Percentiles rank a stretch among this genome's conserved stretches.
Conservation (phyloP, 2,113 vertebrate species). For the Rhea pennata region DNA sequence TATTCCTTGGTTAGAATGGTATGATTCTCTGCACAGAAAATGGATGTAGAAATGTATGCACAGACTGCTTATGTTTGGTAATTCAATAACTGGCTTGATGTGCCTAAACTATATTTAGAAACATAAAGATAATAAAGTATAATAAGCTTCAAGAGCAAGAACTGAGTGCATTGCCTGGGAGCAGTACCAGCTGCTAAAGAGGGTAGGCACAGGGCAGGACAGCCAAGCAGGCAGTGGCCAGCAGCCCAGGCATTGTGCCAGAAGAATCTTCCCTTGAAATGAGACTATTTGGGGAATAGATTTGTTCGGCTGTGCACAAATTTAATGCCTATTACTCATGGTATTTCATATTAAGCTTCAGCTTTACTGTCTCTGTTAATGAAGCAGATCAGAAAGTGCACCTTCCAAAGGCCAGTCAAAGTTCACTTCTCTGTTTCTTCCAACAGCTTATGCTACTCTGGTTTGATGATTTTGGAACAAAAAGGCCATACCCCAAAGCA, state of each 20-base stretch:
- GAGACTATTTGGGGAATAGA: conserved; percentile 37
- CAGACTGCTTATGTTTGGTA: conserved; percentile 11
- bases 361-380: conserved; percentile 30
- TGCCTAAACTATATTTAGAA: conserved; percentile 46
- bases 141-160: conserved; percentile 10
- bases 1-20: not conserved
- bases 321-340: conserved; percentile 46
- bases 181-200: conserved; percentile 45
- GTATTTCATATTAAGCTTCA: conserved; percentile 36
- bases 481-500: conserved; percentile 10
- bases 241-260: conserved; percentile 43
- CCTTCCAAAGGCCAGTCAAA: conserved; percentile 23
- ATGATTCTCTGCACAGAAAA: not conserved
- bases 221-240: conserved; percentile 35
- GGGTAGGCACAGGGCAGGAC: conserved; percentile 8
- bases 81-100: conserved; percentile 35
- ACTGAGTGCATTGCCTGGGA: not conserved
- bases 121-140: not conserved
- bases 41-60: not conserved
- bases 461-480: conserved; percentile 4
- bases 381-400: conserved; percentile 19
- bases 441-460: not conserved
- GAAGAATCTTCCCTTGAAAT: conserved; percentile 49
- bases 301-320: conserved; percentile 40
- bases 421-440: conserved; percentile 33